phyloP scores from a whole-genome alignment of 2,113 vertebrate genomes.

The Etheostoma cragini region DNA sequence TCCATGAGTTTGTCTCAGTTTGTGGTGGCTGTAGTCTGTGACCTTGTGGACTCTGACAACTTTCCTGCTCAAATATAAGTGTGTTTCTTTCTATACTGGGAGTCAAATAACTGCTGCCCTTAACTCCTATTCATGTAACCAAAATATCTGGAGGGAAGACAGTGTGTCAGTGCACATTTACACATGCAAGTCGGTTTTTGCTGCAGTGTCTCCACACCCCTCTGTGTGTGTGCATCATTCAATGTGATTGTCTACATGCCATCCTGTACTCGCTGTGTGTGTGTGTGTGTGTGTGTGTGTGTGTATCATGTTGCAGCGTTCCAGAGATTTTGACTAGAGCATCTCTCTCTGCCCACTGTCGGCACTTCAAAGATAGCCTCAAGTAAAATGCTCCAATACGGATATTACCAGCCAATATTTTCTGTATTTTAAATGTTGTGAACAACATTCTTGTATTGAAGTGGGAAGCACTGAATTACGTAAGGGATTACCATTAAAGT shows the following conservation, averaged over 20 bases:
- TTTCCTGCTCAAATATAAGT: constrained; percentile 34
- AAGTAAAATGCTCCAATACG: constrained; percentile 31
- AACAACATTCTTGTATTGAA: background rate
- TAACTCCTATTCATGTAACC: constrained; percentile 62
- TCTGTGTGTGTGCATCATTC: constrained; percentile 15
- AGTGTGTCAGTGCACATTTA: constrained; percentile 38
- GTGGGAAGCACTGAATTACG: background rate
- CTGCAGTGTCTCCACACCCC: constrained; percentile 14
- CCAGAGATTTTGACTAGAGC: constrained; percentile 66
- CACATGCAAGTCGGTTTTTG: constrained; percentile 6
- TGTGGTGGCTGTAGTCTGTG: background rate
- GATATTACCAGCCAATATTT: constrained; percentile 12
- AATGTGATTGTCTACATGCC: constrained; percentile 37
- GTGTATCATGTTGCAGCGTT: constrained; percentile 72
- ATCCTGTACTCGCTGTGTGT: background rate
- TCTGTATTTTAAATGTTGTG: background rate
- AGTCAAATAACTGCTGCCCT: constrained; percentile 48
- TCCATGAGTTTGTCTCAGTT: background rate
- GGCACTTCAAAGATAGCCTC: constrained; percentile 60
- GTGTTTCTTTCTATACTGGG: constrained; percentile 35
- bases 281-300: constrained; percentile 39
- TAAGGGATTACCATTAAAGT: background rate
- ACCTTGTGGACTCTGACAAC: constrained; percentile 23
- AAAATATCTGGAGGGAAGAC: constrained; percentile 59
- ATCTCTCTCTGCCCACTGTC: constrained; percentile 41